Percentiles rank a stretch among this genome's conserved stretches.
phyloP scores from a whole-genome alignment of 2,888 invertebrate species.

The Tenthredo mesomela region DNA sequence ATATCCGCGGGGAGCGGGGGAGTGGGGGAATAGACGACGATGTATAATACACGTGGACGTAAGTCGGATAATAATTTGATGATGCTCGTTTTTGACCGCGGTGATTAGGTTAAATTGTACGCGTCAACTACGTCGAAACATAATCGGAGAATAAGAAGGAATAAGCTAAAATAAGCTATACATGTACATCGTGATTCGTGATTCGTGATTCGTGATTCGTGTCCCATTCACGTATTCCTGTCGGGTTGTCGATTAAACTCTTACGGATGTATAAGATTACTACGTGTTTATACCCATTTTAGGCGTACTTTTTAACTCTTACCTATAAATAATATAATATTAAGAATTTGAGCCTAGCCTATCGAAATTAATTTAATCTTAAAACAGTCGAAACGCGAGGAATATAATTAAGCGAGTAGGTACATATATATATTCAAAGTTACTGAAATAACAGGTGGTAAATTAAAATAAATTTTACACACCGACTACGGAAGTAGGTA shows the following conservation, averaged over 20 bases:
- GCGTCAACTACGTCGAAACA: not conserved
- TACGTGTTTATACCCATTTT: conserved; percentile 13
- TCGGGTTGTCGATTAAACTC: conserved; percentile 7
- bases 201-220: not conserved
- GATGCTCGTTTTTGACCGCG: not conserved
- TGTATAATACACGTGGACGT: not conserved
- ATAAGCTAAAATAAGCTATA: not conserved
- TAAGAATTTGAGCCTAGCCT: not conserved
- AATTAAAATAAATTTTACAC: conserved; percentile 9
- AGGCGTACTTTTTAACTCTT: not conserved
- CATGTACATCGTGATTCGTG: not conserved
- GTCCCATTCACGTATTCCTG: not conserved
- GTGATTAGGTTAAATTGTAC: conserved; percentile 18
- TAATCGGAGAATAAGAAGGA: not conserved
- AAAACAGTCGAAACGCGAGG: not conserved
- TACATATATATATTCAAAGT: not conserved
- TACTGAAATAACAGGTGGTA: conserved; percentile 29
- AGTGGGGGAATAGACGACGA: not conserved
- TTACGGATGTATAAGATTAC: not conserved
- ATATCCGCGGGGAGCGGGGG: not conserved
- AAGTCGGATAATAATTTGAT: not conserved
- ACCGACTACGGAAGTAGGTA: not conserved
- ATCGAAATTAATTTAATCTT: conserved; percentile 28
- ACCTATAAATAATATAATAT: not conserved
- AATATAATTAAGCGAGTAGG: conserved; percentile 9